Base-by-base conservation (phyloP, 2,113 vertebrate genomes). In the Tauraco erythrolophus region DNA sequence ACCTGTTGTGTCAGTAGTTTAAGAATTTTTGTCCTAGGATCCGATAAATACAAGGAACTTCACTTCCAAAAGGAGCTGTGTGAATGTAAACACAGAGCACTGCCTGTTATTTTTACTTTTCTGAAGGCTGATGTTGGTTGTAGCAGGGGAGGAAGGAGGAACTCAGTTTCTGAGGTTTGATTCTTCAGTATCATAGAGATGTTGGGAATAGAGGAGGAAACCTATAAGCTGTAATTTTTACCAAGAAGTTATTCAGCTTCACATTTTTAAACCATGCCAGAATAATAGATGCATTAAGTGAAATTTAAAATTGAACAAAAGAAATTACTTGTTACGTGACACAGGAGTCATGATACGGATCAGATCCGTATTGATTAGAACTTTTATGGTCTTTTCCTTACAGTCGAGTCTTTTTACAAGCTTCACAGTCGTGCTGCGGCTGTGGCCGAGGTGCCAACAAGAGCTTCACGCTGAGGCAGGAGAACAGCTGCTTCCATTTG, bases 371-470 rank as follows among this genome's bases (percentile, higher is more conserved):
- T 12, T 65, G 65, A 13, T 57, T 79, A 50, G 70, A 85, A 37
- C 27, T 68, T 0, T 30, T 33, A 10, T 3, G 19, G 19, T 46
- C 10, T 60, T 71, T 66, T 61, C 7, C 15, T 9, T 13, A 1
- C 2, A 23, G 6, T 9, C 2, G 4, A 65, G 11, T 43, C 21
- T 62, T 24, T 48, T 51, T 18, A 16, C 18, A 46, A 43, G 18
- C 22, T 53, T 21, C 15, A 1, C 51, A 46, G 81, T 10, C 0
- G 0, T 19, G 11, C 53, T n/a, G 8, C 1, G 10, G 35, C 33
- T 90, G 39, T 58, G 56, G 27, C 61, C 45, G 43, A 33, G 83
- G 68, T 88, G 76, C 76, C 76, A 87, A 43, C 12, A n/a, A 43
- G 57, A 71, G 30, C 53, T 43, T 31, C 23, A 0, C 4, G 0